Conservation (phyloP, 2,888 invertebrate species). For the Xiphydria camelus region DNA sequence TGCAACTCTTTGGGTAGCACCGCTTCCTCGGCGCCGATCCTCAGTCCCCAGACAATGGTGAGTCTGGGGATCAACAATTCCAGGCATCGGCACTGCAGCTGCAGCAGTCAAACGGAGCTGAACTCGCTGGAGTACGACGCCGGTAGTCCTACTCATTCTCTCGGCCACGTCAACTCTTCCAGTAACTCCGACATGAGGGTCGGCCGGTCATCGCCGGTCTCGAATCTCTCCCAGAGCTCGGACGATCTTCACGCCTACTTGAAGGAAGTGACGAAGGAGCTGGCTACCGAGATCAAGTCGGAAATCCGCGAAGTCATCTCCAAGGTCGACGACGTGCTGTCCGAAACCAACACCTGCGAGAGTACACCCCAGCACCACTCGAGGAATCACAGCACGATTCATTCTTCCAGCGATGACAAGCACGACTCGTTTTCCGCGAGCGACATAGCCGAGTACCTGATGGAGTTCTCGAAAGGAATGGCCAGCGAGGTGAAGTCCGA, state of each 20-base stretch:
- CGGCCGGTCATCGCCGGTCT: conserved; percentile 50
- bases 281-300: conserved; percentile 80
- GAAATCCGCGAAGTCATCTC: conserved; percentile 81
- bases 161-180: conserved; percentile 36
- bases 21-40: conserved; percentile 60
- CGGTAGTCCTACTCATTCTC: conserved; percentile 30
- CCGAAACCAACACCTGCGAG: conserved; percentile 68
- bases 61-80: conserved; percentile 64
- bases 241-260: conserved; percentile 76
- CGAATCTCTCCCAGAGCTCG: conserved; percentile 49
- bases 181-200: conserved; percentile 39
- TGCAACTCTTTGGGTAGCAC: conserved; percentile 70
- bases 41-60: conserved; percentile 68
- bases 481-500: conserved; percentile 79
- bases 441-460: conserved; percentile 76
- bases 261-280: conserved; percentile 76
- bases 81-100: conserved; percentile 65
- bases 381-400: conserved; percentile 26
- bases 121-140: conserved; percentile 66
- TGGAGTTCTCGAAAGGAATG: conserved; percentile 78
- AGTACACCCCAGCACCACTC: conserved; percentile 49
- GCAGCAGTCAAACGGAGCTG: conserved; percentile 75
- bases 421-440: conserved; percentile 74
- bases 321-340: conserved; percentile 77
- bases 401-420: conserved; percentile 37